Evolutionary conservation across 2,797 vertebrate genomes (phyloP).

Genomic region (Bovichtus variegatus): DNA sequence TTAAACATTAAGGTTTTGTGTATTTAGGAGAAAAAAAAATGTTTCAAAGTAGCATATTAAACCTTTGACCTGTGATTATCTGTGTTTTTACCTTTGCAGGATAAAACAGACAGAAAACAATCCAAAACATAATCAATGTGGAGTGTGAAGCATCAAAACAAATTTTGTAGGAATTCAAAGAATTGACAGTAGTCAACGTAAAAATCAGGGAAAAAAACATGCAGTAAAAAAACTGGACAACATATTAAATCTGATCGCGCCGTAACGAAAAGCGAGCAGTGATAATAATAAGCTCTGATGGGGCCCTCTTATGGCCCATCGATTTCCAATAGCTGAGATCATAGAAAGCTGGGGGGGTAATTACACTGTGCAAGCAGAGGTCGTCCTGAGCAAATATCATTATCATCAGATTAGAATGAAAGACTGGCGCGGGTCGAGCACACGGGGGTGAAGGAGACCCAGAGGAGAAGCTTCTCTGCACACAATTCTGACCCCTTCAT

Average conservation of each 20-base stretch:
- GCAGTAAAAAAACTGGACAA: constrained; percentile 64
- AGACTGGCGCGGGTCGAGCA: constrained; percentile 68
- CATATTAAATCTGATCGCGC: constrained; percentile 78
- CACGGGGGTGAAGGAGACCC: constrained; percentile 73
- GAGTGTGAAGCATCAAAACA: not conserved
- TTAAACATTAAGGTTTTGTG: not conserved
- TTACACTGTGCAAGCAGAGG: constrained; percentile 86
- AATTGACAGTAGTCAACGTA: constrained; percentile 13
- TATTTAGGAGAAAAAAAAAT: too few relatives aligned
- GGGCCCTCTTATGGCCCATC: constrained; percentile 84
- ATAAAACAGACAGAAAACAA: not conserved
- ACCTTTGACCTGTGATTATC: not conserved
- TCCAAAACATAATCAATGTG: not conserved
- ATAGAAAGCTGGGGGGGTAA: constrained; percentile 83
- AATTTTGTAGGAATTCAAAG: not conserved
- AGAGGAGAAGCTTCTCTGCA: constrained; percentile 68
- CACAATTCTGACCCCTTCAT: constrained; percentile 72
- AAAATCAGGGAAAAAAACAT: constrained; percentile 18
- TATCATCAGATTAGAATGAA: constrained; percentile 87
- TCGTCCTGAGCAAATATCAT: constrained; percentile 87
- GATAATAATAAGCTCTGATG: constrained; percentile 85
- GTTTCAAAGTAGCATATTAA: not conserved
- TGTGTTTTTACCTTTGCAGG: not conserved
- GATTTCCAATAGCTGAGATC: constrained; percentile 87
- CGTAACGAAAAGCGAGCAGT: constrained; percentile 79